Evolutionary conservation across 30 jellyfish, hydroid and myxozoan species (phyloP).

Genomic region (Aurelia coerulea): DNA sequence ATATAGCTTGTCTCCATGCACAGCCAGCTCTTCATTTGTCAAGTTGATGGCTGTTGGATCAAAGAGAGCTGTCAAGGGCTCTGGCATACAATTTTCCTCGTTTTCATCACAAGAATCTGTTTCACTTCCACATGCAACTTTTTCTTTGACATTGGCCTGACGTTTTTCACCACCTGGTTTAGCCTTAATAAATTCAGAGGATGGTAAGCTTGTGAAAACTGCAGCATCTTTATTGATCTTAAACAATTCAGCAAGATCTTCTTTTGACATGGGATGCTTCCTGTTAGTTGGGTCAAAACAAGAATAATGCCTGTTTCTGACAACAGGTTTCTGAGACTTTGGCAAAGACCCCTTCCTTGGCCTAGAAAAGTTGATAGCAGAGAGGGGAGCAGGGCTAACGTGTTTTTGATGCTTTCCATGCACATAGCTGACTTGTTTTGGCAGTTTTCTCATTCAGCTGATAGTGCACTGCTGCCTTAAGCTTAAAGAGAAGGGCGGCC

Average conservation of each 20-base stretch:
- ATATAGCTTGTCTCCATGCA: conserved; percentile 31
- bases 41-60: conserved; percentile 50
- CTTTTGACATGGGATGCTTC: conserved; percentile 16
- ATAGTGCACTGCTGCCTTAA: conserved; percentile 52
- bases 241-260: conserved; percentile 14
- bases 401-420: no score
- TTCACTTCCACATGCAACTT: conserved; percentile 29
- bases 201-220: conserved; percentile 38
- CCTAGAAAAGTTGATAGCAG: no score
- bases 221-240: conserved; percentile 11
- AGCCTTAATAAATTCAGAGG: conserved; percentile 4
- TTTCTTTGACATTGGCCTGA: neutral
- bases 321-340: conserved; percentile 37
- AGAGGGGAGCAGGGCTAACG: no score
- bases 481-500: conserved; percentile 40
- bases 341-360: neutral
- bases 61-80: conserved; percentile 30
- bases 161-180: neutral
- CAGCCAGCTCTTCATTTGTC: conserved; percentile 25
- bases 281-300: neutral
- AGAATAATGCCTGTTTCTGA: conserved; percentile 1
- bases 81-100: conserved; percentile 42
- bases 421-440: conserved; percentile 28
- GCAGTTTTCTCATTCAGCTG: conserved; percentile 26
- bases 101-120: conserved; percentile 34